phyloP scores from a whole-genome alignment of 2,113 vertebrate species.

The Sinocyclocheilus grahami region DNA sequence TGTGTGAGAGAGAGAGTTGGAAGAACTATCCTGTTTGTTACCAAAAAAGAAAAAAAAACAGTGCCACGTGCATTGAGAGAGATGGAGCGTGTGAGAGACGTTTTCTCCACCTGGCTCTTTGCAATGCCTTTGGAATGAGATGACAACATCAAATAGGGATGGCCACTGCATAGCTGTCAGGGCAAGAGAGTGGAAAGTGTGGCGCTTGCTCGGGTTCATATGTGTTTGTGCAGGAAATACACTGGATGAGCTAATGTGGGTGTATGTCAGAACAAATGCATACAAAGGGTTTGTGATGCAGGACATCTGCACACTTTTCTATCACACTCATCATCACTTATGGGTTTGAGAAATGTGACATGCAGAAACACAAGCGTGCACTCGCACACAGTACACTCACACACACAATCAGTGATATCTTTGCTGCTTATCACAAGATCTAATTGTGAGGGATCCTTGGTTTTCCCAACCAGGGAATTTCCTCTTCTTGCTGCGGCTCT shows the following conservation, averaged over 20 bases:
- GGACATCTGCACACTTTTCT: background rate
- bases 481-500: conserved; percentile 33
- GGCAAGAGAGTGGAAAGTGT: conserved; percentile 45
- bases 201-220: conserved; percentile 29
- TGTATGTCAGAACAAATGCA: conserved; percentile 46
- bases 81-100: background rate
- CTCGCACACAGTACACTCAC: background rate
- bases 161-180: conserved; percentile 27
- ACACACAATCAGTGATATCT: conserved; percentile 15
- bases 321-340: background rate
- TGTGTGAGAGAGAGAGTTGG: too few species aligned
- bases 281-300: background rate
- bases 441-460: conserved; percentile 52
- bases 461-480: conserved; percentile 61
- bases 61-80: background rate
- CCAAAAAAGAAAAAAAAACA: background rate
- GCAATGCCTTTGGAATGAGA: conserved; percentile 52
- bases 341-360: background rate
- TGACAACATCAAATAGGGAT: conserved; percentile 51
- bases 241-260: conserved; percentile 44
- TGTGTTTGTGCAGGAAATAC: conserved; percentile 43
- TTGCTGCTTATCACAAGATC: conserved; percentile 43
- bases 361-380: conserved; percentile 7
- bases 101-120: conserved; percentile 37
- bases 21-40: too few species aligned